phyloP scores from a whole-genome alignment of 2,888 invertebrate species.

The Julus scandinavius region DNA sequence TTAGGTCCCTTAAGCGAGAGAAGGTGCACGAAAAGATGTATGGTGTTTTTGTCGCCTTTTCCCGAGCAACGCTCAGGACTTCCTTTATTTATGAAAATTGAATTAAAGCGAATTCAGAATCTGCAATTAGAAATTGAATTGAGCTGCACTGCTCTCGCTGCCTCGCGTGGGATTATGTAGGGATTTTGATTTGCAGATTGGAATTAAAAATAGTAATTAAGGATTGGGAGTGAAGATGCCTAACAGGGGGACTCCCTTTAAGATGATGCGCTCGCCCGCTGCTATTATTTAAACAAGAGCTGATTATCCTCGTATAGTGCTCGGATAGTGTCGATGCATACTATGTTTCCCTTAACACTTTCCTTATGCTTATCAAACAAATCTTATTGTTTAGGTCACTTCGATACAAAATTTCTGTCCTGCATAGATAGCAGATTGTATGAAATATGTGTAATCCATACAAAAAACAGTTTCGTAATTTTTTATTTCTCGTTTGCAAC shows the following conservation, averaged over 20 bases:
- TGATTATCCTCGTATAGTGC: no score
- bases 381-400: no score
- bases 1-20: neutral
- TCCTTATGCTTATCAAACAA: no score
- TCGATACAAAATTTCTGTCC: no score
- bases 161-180: conserved; percentile 27
- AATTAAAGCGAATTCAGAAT: conserved; percentile 31
- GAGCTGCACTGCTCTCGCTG: conserved; percentile 39
- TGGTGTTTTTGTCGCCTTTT: neutral
- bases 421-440: no score
- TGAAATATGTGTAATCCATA: no score
- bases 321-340: no score
- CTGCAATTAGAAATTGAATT: conserved; percentile 44
- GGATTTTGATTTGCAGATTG: conserved; percentile 42
- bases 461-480: no score
- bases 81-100: conserved; percentile 38
- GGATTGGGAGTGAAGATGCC: neutral
- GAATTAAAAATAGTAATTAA: conserved; percentile 44
- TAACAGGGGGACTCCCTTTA: neutral
- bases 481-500: no score
- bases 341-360: no score
- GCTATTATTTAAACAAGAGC: neutral
- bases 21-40: neutral
- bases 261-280: neutral
- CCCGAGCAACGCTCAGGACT: neutral